Evolutionary conservation across 2,113 vertebrate genomes (phyloP), one percentile per base, ranked within the genome.

Genomic region (Pelusios castaneus): DNA sequence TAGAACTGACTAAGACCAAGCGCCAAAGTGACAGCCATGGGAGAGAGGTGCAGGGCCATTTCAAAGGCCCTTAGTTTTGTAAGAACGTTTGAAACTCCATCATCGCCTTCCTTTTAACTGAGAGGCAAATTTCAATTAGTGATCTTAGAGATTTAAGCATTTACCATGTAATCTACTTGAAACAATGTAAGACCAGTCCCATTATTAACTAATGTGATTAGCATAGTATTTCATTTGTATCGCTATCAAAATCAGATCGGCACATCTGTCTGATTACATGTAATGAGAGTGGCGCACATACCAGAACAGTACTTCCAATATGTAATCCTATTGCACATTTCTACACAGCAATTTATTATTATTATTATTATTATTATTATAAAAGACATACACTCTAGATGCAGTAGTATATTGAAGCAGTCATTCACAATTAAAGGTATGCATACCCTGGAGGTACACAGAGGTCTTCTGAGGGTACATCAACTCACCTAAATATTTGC

Each of bases 211-310:
- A 2, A 51, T 21, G 6, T 41, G 34, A 21, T 17, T 80, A 76
- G 8, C 2, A 58, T 41, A 45, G 14, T 91, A 17, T 16, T 22
- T 41, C 47, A 58, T 13, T 27, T 45, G 41, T 16, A 76, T 27
- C 25, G 27, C 24, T 21, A 52, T 51, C 77, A 22, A 51, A 34
- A 1, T 10, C 31, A n/a, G 52, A 27, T 60, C 27, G 14, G 10
- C 16, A n/a, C 3, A 1, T 12, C 13, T 60, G 29, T 49, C 41
- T 31, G 60, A 3, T 8, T 31, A 29, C 0, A 5, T 94, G 41
- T 5, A 2, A 0, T 1, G 2, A 1, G 1, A 0, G 13, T 77
- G 51, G 51, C 51, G 27, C n/a, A 43, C n/a, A 60, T 6, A 5
- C 5, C 22, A 12, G 34, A 43, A 70, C 43, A 80, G 58, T 78